These are phyloP conservation scores for Cryptus armator DNA, from an alignment of 2,888 invertebrate species.

Conservation along the genomic window DNA sequence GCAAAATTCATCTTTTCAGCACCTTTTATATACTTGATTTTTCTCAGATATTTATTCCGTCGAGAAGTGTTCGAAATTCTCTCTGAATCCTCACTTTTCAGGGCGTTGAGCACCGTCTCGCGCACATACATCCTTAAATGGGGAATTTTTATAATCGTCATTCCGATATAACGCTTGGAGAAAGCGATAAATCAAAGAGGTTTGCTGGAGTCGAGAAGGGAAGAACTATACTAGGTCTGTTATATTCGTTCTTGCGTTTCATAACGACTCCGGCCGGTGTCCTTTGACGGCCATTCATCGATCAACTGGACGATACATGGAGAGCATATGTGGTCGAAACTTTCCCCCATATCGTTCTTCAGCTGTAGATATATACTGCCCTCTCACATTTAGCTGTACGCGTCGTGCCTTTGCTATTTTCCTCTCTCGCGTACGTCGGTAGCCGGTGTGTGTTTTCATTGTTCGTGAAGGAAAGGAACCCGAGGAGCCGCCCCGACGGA, in stretches of 20 bases:
- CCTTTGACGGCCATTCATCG: slow-evolving; percentile 34
- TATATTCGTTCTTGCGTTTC: slow-evolving; percentile 45
- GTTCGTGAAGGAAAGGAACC: slow-evolving; percentile 27
- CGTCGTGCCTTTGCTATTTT: neutral
- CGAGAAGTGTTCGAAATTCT: too few species aligned
- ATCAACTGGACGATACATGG: slow-evolving; percentile 49
- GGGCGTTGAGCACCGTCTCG: neutral
- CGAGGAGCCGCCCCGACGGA: slow-evolving; percentile 41
- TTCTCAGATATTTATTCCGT: too few species aligned
- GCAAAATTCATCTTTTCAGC: too few species aligned
- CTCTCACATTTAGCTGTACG: neutral
- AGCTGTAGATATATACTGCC: neutral
- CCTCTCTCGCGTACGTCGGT: neutral
- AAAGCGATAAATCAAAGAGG: slow-evolving; percentile 38
- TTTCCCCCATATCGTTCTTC: neutral
- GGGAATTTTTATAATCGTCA: slow-evolving; percentile 31
- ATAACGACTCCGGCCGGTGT: slow-evolving; percentile 34
- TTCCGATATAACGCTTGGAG: slow-evolving; percentile 22
- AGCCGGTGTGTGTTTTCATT: slow-evolving; percentile 43
- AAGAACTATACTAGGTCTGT: neutral
- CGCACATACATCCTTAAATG: neutral
- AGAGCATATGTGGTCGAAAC: neutral
- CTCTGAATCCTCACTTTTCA: too few species aligned
- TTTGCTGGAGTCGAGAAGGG: neutral
- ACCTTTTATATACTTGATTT: too few species aligned